phyloP scores from a whole-genome alignment of 2,797 vertebrate genomes.

The Geotria australis region DNA sequence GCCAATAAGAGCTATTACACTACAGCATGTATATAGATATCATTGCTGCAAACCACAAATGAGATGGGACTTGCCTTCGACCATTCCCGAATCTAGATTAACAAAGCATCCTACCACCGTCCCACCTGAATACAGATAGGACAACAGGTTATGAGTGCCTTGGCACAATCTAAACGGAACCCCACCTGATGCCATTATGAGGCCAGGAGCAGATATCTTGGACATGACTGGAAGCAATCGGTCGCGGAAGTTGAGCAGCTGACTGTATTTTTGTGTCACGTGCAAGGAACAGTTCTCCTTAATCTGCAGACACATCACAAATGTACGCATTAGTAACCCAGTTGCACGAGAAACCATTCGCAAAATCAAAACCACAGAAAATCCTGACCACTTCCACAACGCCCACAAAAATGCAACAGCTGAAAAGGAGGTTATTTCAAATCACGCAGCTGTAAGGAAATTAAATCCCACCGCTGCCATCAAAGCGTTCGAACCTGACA shows the following conservation, averaged over 20 bases:
- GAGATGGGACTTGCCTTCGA: too few relatives aligned
- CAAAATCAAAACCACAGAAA: not conserved
- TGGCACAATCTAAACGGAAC: too few relatives aligned
- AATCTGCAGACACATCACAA: conserved; percentile 13
- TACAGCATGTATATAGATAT: too few relatives aligned
- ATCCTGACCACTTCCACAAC: not conserved
- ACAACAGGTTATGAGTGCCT: too few relatives aligned
- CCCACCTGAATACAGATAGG: too few relatives aligned
- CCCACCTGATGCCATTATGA: conserved; percentile 71
- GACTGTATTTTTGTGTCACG: conserved; percentile 72
- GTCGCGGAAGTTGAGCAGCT: conserved; percentile 67
- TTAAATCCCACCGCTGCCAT: not conserved
- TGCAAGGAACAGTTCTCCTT: conserved; percentile 70
- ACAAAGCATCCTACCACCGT: too few relatives aligned
- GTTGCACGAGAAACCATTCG: not conserved
- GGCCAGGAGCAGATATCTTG: conserved; percentile 72
- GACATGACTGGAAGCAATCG: conserved; percentile 70
- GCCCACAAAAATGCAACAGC: not conserved
- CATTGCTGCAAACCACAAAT: too few relatives aligned
- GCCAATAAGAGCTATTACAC: too few relatives aligned
- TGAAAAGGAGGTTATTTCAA: too few relatives aligned
- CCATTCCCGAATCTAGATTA: too few relatives aligned
- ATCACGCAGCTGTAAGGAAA: too few relatives aligned
- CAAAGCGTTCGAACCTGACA: conserved; percentile 28
- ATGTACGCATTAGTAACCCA: not conserved